Percentiles rank a stretch among this genome's conserved stretches.
phyloP scores from a whole-genome alignment of 2,797 vertebrate species.

The Coccyzus lansbergi region DNA sequence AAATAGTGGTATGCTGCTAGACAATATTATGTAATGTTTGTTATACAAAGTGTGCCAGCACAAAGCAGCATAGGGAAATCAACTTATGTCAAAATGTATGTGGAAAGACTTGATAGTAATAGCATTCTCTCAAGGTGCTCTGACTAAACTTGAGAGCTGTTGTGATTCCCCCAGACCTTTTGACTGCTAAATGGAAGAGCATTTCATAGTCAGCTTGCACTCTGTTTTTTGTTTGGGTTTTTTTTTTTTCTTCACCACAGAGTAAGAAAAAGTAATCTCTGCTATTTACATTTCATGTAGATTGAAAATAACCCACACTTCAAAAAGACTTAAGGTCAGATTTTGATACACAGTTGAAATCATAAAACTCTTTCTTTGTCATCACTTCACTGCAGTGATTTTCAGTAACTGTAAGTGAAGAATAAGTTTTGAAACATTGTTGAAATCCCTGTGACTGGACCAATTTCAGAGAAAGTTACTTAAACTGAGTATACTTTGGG shows the following conservation, averaged over 20 bases:
- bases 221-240: too few relatives aligned
- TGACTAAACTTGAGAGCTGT: slow-evolving; percentile 19
- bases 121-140: slow-evolving; percentile 35
- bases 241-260: not conserved
- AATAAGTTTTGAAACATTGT: not conserved
- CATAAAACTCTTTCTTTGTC: not conserved
- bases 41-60: slow-evolving; percentile 10
- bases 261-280: not conserved
- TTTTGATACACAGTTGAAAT: not conserved
- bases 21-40: slow-evolving; percentile 21
- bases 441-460: not conserved
- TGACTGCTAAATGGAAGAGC: not conserved
- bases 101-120: not conserved
- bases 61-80: slow-evolving; percentile 10
- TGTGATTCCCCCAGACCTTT: not conserved
- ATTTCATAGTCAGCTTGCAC: not conserved
- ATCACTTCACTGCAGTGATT: not conserved
- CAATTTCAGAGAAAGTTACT: not conserved
- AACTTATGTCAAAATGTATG: slow-evolving; percentile 1
- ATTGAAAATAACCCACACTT: not conserved
- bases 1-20: slow-evolving; percentile 37
- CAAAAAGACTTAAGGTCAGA: not conserved
- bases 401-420: not conserved
- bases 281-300: not conserved
- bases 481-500: not conserved